Evolutionary conservation across 2,113 vertebrate species (phyloP).

Genomic region (Oncorhynchus masou): DNA sequence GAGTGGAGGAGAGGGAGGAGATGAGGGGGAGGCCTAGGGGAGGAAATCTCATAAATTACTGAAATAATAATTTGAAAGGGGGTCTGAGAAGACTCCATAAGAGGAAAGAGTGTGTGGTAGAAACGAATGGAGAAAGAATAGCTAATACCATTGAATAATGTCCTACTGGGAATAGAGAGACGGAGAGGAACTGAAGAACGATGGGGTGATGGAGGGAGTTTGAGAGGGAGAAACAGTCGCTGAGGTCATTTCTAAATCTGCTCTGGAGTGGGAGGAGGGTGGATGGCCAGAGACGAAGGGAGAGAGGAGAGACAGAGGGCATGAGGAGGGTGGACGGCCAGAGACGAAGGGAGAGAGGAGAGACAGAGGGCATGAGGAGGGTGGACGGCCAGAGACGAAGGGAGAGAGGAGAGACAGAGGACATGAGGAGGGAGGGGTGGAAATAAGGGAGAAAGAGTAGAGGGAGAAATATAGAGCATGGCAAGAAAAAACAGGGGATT

Average conservation of each 20-base stretch:
- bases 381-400: conserved; percentile 10
- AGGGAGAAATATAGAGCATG: conserved; percentile 8
- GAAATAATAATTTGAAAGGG: conserved; percentile 68
- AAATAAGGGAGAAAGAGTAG: not conserved
- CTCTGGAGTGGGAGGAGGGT: conserved; percentile 1
- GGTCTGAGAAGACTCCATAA: conserved; percentile 23
- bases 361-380: too few relatives aligned
- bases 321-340: too few relatives aligned
- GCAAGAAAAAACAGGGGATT: conserved; percentile 31
- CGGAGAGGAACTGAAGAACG: too few relatives aligned
- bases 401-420: conserved; percentile 16
- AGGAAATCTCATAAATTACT: conserved; percentile 68
- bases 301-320: too few relatives aligned
- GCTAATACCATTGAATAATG: conserved; percentile 45
- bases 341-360: too few relatives aligned
- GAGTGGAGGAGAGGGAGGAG: too few relatives aligned
- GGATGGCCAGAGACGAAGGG: too few relatives aligned
- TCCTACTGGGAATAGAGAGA: not conserved
- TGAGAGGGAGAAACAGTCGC: conserved; percentile 12
- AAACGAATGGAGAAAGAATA: conserved; percentile 23
- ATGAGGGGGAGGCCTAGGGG: conserved; percentile 1
- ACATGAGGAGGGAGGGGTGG: not conserved
- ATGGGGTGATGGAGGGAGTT: conserved; percentile 18
- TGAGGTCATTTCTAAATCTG: not conserved
- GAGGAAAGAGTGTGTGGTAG: not conserved